These are phyloP conservation scores for Tachystola acroxantha DNA, from an alignment of 2,888 invertebrate species.

Conservation along the genomic window DNA sequence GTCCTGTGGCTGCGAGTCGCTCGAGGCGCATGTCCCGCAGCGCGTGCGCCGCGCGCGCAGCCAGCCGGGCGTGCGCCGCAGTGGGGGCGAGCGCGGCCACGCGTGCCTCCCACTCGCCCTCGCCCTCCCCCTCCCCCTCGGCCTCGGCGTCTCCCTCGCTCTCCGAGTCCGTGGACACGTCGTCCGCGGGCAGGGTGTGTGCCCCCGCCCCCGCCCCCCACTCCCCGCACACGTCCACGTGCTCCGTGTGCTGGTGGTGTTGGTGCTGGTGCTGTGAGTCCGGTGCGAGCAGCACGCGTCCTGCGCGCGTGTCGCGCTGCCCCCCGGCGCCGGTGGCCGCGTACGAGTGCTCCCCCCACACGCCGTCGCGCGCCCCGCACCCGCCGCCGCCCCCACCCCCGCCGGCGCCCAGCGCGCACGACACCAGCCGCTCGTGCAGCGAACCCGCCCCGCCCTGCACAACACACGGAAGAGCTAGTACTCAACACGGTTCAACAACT, in stretches of 20 bases:
- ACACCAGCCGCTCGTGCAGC: constrained; percentile 56
- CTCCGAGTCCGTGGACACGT: constrained; percentile 4
- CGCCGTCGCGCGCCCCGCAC: constrained; percentile 24
- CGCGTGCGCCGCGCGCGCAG: constrained; percentile 26
- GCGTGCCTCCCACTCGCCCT: constrained; percentile 38
- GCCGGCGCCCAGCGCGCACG: constrained; percentile 38
- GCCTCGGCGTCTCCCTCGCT: constrained; percentile 15
- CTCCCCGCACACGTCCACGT: constrained; percentile 18
- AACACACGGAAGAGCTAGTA: not conserved
- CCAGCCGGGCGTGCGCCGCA: constrained; percentile 34
- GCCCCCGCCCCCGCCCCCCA: constrained; percentile 8
- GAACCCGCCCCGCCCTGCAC: constrained; percentile 17
- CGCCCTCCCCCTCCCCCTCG: constrained; percentile 4
- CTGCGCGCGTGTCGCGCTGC: constrained; percentile 26
- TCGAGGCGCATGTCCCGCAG: constrained; percentile 31
- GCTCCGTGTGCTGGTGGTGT: constrained; percentile 18
- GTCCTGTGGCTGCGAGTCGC: constrained; percentile 32
- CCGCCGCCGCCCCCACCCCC: constrained; percentile 20
- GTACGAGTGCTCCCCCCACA: constrained; percentile 65
- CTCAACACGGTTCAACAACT: too few species aligned
- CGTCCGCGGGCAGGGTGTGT: constrained; percentile 11
- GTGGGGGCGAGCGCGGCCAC: constrained; percentile 15
- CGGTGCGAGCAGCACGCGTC: constrained; percentile 35
- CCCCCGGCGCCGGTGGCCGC: constrained; percentile 34
- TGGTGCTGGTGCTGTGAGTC: constrained; percentile 14